Conservation (phyloP, 2,113 vertebrate genomes). For the Podilymbus podiceps region DNA sequence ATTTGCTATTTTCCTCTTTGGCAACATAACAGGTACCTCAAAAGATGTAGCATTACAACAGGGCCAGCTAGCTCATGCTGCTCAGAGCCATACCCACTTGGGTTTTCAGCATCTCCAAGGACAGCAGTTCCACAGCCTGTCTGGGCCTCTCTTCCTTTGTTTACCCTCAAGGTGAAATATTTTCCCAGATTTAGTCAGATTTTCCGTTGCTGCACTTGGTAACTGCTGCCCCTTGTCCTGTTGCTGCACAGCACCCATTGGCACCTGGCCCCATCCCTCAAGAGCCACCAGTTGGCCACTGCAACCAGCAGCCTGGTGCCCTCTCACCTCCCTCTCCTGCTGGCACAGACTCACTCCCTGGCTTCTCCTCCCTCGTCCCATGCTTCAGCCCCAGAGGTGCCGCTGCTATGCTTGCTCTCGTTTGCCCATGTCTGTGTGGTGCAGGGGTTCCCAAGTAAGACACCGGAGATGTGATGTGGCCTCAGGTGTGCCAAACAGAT, state of each 20-base stretch:
- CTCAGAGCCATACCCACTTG: not conserved
- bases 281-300: not conserved
- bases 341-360: not conserved
- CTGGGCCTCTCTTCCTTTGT: not conserved
- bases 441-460: not conserved
- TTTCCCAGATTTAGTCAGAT: not conserved
- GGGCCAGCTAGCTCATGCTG: not conserved
- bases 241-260: too few relatives aligned
- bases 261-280: not conserved
- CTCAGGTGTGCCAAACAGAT: not conserved
- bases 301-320: not conserved
- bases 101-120: not conserved
- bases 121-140: accelerated
- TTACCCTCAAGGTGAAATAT: not conserved
- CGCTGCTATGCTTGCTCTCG: not conserved
- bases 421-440: not conserved
- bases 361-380: not conserved
- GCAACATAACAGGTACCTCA: not conserved
- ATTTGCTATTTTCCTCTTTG: not conserved
- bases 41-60: not conserved
- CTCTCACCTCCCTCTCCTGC: too few relatives aligned
- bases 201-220: not conserved
- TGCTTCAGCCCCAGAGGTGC: not conserved
- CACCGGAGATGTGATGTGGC: accelerated
- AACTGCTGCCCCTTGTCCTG: not conserved